Evolutionary conservation across 2,888 invertebrate genomes (phyloP).

Genomic region (Nebria salina): DNA sequence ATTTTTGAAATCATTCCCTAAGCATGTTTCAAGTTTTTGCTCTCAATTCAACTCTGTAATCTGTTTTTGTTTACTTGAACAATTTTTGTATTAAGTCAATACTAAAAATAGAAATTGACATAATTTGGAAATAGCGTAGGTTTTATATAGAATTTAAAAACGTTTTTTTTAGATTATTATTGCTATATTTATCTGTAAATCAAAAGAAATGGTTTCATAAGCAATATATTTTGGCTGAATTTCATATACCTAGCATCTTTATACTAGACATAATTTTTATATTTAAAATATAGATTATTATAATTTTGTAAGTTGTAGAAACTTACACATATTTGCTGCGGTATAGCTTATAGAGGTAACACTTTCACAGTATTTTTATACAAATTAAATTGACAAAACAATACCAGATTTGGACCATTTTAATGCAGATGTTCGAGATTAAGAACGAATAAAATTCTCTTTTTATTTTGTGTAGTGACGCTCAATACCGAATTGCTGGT

Average conservation of each 20-base stretch:
- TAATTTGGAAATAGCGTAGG: not conserved
- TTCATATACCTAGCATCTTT: too few species aligned
- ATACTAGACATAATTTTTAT: too few species aligned
- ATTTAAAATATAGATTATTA: too few species aligned
- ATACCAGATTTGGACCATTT: not conserved
- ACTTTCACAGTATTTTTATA: too few species aligned
- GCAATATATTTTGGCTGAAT: too few species aligned
- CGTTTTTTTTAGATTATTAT: not conserved
- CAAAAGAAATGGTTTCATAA: too few species aligned
- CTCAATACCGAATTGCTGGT: slow-evolving; percentile 3
- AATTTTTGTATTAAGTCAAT: not conserved
- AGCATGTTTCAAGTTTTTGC: too few species aligned
- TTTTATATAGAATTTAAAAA: not conserved
- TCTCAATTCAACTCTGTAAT: not conserved
- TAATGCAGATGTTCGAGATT: not conserved
- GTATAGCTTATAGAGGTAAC: too few species aligned
- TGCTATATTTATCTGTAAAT: not conserved
- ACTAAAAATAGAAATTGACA: not conserved
- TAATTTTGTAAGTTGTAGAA: too few species aligned
- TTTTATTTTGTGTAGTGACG: not conserved
- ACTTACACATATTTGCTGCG: too few species aligned
- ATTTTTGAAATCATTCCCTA: too few species aligned
- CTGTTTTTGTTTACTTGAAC: not conserved
- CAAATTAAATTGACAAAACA: too few species aligned
- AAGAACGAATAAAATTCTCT: not conserved